Percentiles rank a stretch among this genome's conserved stretches.
Evolutionary conservation across 92 coral and sea anemone genomes (phyloP).

Genomic region (Anthopleura xanthogrammica): DNA sequence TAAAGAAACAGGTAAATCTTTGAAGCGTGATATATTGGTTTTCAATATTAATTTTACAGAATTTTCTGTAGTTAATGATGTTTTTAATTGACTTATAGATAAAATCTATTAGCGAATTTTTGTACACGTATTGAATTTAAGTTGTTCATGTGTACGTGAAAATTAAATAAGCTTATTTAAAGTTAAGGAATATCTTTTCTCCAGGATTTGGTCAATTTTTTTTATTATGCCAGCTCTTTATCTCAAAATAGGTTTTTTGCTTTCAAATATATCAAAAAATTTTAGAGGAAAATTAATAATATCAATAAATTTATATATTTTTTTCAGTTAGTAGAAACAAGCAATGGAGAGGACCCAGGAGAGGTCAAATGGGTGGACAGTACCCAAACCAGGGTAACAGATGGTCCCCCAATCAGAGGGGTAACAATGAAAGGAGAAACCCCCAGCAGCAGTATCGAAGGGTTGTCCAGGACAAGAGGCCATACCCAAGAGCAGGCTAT

Average conservation of each 20-base stretch:
- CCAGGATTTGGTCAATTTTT: no score
- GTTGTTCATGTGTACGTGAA: not conserved
- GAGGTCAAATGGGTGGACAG: conserved; percentile 48
- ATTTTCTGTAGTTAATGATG: not conserved
- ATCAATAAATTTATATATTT: not conserved
- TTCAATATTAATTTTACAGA: not conserved
- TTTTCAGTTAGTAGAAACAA: conserved; percentile 52
- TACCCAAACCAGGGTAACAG: conserved; percentile 53
- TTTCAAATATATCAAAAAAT: no score
- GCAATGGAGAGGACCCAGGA: conserved; percentile 54
- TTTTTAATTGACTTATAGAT: not conserved
- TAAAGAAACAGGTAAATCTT: conserved; percentile 65
- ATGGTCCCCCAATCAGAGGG: conserved; percentile 49
- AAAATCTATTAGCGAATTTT: not conserved
- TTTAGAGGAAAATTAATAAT: not conserved
- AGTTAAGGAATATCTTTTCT: no score
- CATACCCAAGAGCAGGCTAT: conserved; percentile 55
- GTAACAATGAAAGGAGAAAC: conserved; percentile 50
- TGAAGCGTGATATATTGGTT: not conserved
- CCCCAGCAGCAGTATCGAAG: conserved; percentile 63
- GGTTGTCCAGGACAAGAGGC: conserved; percentile 69
- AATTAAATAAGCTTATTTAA: no score
- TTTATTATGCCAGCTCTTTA: no score
- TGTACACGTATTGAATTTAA: not conserved
- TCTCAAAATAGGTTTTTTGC: no score